A percentile compares a stretch with the other conserved stretches of the same genome.
These are phyloP conservation scores for Leuciscus idus DNA, from an alignment of 2,113 vertebrate species.

Conservation along the genomic window DNA sequence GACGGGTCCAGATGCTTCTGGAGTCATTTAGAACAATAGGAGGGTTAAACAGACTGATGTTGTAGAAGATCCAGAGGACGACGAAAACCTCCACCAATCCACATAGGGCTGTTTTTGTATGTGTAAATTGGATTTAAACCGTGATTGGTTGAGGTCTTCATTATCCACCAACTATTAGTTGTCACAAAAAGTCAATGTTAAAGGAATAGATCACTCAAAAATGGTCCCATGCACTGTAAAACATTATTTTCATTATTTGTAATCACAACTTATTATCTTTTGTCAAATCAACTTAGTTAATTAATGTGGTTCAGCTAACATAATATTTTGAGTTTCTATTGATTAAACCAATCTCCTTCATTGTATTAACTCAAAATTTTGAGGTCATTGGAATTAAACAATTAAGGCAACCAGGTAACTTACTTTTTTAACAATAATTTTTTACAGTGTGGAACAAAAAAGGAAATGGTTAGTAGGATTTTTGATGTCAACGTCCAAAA, in stretches of 20 bases:
- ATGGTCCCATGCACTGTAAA: background rate
- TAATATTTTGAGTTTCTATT: too few relatives aligned
- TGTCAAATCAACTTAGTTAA: too few relatives aligned
- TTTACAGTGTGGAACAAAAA: background rate
- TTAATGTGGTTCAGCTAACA: too few relatives aligned
- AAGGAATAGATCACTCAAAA: background rate
- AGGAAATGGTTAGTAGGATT: background rate
- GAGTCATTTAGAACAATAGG: conserved; percentile 22
- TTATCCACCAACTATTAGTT: background rate
- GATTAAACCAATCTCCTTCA: too few relatives aligned
- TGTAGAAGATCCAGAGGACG: background rate
- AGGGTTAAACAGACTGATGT: background rate
- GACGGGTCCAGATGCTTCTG: conserved; percentile 6
- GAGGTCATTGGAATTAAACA: too few relatives aligned
- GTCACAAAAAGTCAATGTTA: background rate
- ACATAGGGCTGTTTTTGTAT: conserved; percentile 29
- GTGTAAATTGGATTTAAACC: background rate
- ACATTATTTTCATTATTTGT: too few relatives aligned
- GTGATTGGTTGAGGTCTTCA: conserved; percentile 10
- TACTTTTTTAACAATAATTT: too few relatives aligned
- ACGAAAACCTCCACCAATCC: background rate
- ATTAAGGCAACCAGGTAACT: too few relatives aligned
- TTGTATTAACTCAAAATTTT: too few relatives aligned
- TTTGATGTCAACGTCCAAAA: background rate
- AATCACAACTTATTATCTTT: too few relatives aligned